Percentiles rank a stretch among this genome's conserved stretches.
Conservation (phyloP, 2,888 invertebrate species). For the Eurytoma adleriae region DNA sequence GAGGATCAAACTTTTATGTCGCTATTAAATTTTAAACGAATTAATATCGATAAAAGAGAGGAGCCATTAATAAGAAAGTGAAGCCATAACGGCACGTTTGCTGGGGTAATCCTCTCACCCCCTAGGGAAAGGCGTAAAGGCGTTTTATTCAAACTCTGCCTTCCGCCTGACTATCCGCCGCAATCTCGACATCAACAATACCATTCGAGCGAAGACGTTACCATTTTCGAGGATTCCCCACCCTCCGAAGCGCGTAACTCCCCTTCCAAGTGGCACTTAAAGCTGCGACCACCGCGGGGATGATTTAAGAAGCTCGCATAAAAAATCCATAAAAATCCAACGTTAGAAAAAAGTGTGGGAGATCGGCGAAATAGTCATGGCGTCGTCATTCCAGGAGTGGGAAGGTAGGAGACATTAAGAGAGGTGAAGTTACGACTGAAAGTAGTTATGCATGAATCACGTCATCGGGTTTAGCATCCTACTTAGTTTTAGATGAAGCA, state of each 20-base stretch:
- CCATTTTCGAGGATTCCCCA: not conserved
- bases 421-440: slow-evolving; percentile 1
- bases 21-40: too few species aligned
- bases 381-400: not conserved
- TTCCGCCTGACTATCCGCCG: not conserved
- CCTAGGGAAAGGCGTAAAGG: not conserved
- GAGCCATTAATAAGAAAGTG: too few species aligned
- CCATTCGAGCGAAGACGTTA: too few species aligned
- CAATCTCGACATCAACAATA: slow-evolving; percentile 20
- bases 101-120: too few species aligned
- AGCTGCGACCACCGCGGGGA: not conserved
- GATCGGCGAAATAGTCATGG: not conserved
- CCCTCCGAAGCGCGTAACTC: slow-evolving; percentile 11
- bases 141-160: not conserved
- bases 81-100: too few species aligned
- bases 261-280: slow-evolving; percentile 4
- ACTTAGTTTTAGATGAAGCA: not conserved
- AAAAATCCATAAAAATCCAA: slow-evolving; percentile 19
- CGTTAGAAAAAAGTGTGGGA: too few species aligned
- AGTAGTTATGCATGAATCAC: slow-evolving; percentile 20
- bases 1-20: too few species aligned
- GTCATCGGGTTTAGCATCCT: too few species aligned
- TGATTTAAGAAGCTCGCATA: slow-evolving; percentile 20
- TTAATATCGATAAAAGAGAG: too few species aligned
- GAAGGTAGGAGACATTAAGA: not conserved